Conservation (phyloP, 1,140 invertebrate genomes). For the Prorops nasuta region DNA sequence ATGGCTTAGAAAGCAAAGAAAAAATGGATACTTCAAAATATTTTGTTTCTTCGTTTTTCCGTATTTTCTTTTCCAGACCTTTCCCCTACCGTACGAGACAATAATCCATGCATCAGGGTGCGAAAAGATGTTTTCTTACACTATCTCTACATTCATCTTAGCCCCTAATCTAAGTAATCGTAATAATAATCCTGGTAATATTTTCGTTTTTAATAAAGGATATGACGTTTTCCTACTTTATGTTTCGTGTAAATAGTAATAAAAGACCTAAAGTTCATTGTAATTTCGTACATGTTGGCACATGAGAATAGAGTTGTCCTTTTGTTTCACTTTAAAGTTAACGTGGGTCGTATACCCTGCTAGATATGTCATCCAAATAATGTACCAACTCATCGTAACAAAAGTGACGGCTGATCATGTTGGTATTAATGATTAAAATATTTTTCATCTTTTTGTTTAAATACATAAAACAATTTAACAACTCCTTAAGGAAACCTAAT, state of each 20-base stretch:
- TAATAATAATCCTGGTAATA: conserved; percentile 28
- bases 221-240: conserved; percentile 38
- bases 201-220: conserved; percentile 38
- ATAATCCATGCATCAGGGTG: conserved; percentile 40
- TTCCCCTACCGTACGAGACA: conserved; percentile 37
- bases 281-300: conserved; percentile 51
- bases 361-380: conserved; percentile 3
- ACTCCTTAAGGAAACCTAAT: conserved; percentile 15
- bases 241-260: conserved; percentile 44
- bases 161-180: conserved; percentile 29
- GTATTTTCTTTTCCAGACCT: conserved; percentile 17
- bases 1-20: conserved; percentile 45
- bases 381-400: background rate
- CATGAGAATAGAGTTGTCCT: conserved; percentile 43
- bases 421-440: background rate
- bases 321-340: conserved; percentile 11
- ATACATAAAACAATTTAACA: too few relatives aligned
- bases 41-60: conserved; percentile 19
- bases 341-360: conserved; percentile 6
- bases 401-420: conserved; percentile 27
- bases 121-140: conserved; percentile 24
- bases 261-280: conserved; percentile 40
- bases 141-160: conserved; percentile 20
- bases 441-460: too few relatives aligned
- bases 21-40: conserved; percentile 51